phyloP scores from a whole-genome alignment of 1,140 invertebrate species.

The Yoshiicerus persimilis region DNA sequence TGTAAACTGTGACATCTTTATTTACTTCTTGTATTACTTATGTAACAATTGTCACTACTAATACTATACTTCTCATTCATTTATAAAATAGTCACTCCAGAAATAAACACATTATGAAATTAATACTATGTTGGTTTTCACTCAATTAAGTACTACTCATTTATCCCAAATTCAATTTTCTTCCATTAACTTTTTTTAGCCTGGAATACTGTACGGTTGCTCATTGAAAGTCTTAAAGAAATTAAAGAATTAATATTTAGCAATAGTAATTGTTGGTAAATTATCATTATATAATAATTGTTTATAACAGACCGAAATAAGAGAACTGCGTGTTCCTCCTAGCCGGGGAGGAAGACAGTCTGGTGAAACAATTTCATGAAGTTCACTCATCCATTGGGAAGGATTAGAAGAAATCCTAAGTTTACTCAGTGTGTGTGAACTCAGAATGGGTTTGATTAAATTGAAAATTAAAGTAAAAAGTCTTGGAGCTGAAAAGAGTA shows the following conservation, averaged over 20 bases:
- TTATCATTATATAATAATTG: background rate
- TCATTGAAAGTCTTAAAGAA: background rate
- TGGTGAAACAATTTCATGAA: background rate
- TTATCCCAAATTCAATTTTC: too few species aligned
- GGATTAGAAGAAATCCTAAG: background rate
- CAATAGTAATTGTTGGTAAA: background rate
- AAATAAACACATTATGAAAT: too few species aligned
- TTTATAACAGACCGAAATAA: background rate
- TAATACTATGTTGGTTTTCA: too few species aligned
- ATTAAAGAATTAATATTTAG: background rate
- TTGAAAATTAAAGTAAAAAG: background rate
- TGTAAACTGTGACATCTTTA: too few species aligned
- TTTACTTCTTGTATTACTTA: too few species aligned
- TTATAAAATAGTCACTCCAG: too few species aligned
- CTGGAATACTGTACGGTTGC: background rate
- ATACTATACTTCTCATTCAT: too few species aligned
- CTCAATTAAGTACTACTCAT: too few species aligned
- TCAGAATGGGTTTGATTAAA: background rate
- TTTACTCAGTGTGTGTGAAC: background rate
- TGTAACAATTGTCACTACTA: too few species aligned
- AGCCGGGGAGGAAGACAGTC: background rate
- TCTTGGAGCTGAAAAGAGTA: background rate
- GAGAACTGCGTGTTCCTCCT: background rate
- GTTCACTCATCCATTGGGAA: background rate
- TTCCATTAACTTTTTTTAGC: too few species aligned